phyloP scores from a whole-genome alignment of 2,888 invertebrate genomes.

The Dicyrtoma fusca region DNA sequence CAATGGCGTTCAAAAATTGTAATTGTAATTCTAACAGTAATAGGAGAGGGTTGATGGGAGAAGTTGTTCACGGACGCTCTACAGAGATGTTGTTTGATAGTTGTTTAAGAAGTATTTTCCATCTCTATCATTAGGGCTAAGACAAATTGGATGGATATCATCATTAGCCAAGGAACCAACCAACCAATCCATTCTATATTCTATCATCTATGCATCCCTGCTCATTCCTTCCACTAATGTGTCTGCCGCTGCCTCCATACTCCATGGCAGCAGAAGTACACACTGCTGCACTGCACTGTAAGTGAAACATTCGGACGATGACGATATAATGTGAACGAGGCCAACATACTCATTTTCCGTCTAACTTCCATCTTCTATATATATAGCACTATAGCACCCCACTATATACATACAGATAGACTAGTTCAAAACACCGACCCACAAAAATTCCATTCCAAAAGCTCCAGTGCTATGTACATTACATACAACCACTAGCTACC shows the following conservation, averaged over 20 bases:
- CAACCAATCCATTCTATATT: conserved; percentile 20
- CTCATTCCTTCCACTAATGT: conserved; percentile 12
- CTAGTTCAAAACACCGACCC: conserved; percentile 18
- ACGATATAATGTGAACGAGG: conserved; percentile 1
- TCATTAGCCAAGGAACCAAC: conserved; percentile 34
- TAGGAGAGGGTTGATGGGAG: no score
- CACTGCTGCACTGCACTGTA: background rate
- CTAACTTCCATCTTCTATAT: background rate
- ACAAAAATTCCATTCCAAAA: background rate
- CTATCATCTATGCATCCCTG: conserved; percentile 19
- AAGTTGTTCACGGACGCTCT: no score
- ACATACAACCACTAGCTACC: background rate
- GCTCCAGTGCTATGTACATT: background rate
- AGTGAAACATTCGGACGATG: background rate
- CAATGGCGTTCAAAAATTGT: no score
- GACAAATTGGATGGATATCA: conserved; percentile 36
- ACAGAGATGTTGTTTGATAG: no score
- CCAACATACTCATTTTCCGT: conserved; percentile 28
- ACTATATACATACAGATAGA: no score
- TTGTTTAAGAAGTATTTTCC: background rate
- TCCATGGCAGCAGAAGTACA: no score
- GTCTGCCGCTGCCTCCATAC: background rate
- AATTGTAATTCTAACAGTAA: no score
- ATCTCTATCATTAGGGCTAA: conserved; percentile 23
- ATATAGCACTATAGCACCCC: no score